phyloP scores from a whole-genome alignment of 2,888 invertebrate species.

The Sphaerophoria rueppellii region DNA sequence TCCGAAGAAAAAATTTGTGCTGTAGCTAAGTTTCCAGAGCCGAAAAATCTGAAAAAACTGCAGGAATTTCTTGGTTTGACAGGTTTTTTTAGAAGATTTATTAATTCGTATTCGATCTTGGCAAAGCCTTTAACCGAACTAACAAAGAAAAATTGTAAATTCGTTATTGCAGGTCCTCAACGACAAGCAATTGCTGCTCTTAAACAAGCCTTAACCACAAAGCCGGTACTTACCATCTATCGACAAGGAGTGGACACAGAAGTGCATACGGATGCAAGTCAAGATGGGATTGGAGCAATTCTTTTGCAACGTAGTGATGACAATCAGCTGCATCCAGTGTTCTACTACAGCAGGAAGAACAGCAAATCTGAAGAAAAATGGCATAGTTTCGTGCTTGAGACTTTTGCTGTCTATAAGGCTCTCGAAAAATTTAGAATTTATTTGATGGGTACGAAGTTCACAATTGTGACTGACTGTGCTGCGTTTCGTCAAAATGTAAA shows the following conservation, averaged over 20 bases:
- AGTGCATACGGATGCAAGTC: slow-evolving; percentile 2
- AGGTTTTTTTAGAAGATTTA: too few relatives aligned
- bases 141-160: not conserved
- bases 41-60: not conserved
- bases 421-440: not conserved
- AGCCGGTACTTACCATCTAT: not conserved
- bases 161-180: not conserved
- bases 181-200: not conserved
- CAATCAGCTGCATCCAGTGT: not conserved
- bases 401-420: not conserved
- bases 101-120: too few relatives aligned
- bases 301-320: not conserved
- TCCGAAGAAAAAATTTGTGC: slow-evolving; percentile 2
- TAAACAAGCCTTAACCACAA: not conserved
- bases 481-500: not conserved
- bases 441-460: not conserved
- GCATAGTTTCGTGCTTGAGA: not conserved
- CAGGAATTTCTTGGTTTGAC: too few relatives aligned
- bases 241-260: slow-evolving; percentile 1
- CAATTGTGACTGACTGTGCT: slow-evolving; percentile 3
- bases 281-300: not conserved
- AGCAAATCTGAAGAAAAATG: not conserved
- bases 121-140: slow-evolving; percentile 1
- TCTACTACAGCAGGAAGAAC: not conserved
- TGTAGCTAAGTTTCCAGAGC: slow-evolving; percentile 5